These are phyloP conservation scores for Flexamia atlantica DNA, from an alignment of 2,888 invertebrate genomes.

Conservation along the genomic window DNA sequence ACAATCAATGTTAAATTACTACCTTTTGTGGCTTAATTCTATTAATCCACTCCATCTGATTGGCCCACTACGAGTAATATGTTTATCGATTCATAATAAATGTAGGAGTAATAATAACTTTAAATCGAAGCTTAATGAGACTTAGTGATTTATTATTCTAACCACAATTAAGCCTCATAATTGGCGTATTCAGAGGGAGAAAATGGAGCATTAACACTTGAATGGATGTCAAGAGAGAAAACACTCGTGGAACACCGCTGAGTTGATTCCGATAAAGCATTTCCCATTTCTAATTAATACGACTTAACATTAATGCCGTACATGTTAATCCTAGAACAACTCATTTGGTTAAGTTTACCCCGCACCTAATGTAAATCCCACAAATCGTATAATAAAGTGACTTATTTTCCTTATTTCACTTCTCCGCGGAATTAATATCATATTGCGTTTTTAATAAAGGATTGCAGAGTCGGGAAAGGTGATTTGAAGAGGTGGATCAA, in stretches of 20 bases:
- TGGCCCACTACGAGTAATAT: background rate
- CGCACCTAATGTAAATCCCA: too few species aligned
- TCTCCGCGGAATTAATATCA: background rate
- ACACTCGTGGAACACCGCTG: too few species aligned
- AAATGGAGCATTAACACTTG: background rate
- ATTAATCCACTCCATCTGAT: background rate
- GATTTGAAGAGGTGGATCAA: conserved; percentile 1
- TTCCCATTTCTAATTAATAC: too few species aligned
- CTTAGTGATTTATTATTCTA: conserved; percentile 10
- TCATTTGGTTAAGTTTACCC: too few species aligned
- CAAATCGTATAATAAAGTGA: too few species aligned
- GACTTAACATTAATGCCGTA: too few species aligned
- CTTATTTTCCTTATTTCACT: background rate
- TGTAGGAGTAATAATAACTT: conserved; percentile 4
- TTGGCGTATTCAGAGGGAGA: background rate
- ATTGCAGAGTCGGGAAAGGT: conserved; percentile 22
- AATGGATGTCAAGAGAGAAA: background rate
- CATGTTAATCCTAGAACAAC: too few species aligned
- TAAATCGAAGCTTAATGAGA: background rate
- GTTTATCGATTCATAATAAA: background rate
- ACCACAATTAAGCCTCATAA: background rate
- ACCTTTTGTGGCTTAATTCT: background rate
- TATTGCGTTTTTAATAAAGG: background rate
- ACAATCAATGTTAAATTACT: background rate
- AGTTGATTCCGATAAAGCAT: too few species aligned